Evolutionary conservation across 2,113 vertebrate genomes (phyloP), one percentile per base, ranked within the genome.

Genomic region (Corythaixoides concolor): DNA sequence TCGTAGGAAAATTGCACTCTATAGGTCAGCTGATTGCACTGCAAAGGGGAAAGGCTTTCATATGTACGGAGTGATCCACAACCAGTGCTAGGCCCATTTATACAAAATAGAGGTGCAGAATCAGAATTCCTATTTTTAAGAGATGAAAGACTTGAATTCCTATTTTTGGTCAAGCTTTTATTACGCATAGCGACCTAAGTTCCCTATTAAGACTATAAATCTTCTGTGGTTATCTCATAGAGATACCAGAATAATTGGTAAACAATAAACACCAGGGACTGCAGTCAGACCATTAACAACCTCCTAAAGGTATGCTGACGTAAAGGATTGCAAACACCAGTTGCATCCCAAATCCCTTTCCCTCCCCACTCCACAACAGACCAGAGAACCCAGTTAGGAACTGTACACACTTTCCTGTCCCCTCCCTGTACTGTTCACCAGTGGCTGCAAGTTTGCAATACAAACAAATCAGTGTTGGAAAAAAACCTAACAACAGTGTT

Each of bases 241-340:
- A 89, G n/a, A 67, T 27, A 77, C 39, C 30, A 53, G 85, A 93
- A 59, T 90, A 95, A 96, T 17, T 59, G 60, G 63, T 59, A 82
- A 92, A 73, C n/a, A 70, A 94, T 56, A 90, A 92, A 68, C 63
- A 88, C 12, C 49, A 92, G 83, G 70, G 86, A 88, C 6, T 85
- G 45, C 39, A 73, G 39, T 73, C 62, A 80, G 59, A 49, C 26
- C 58, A 33, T 78, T 85, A 91, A 79, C 33, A 88, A 11, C 17
- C 50, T 85, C 85, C 50, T 74, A 55, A 55, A 3, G n/a, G 17
- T 8, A 26, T 2, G 20, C 0, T 28, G 45, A 52, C 47, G 13
- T 41, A 58, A 75, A 84, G 30, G 22, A 39, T 21, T 18, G 11
- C 17, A 85, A 55, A 64, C n/a, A 72, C 37, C 33, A 60, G 2